phyloP scores from a whole-genome alignment of 53 echinoderm and acorn worm genomes.

The Holothuria leucospilota region DNA sequence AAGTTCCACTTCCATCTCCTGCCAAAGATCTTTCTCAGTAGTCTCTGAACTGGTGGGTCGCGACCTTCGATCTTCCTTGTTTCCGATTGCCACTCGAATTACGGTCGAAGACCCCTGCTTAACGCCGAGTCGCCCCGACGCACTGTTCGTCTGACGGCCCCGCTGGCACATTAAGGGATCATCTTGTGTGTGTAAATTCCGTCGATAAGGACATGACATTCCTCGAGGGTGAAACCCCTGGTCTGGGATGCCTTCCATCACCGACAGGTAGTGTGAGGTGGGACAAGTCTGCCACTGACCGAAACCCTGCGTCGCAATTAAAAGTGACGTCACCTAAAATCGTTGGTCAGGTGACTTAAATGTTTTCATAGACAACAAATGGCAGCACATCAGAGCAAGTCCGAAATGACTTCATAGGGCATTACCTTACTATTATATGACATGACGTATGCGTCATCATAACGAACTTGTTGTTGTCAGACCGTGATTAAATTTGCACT shows the following conservation, averaged over 20 bases:
- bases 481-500: too few relatives aligned
- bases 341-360: too few relatives aligned
- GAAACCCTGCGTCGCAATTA: constrained; percentile 55
- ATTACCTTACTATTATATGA: too few relatives aligned
- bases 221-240: constrained; percentile 3
- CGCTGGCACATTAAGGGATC: not conserved
- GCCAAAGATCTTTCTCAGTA: constrained; percentile 14
- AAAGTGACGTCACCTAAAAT: too few relatives aligned
- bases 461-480: too few relatives aligned
- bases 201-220: not conserved
- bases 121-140: constrained; percentile 57
- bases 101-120: constrained; percentile 30
- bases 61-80: constrained; percentile 6
- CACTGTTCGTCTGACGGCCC: constrained; percentile 34
- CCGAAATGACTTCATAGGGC: too few relatives aligned
- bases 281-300: constrained; percentile 78
- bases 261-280: constrained; percentile 52
- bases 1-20: constrained; percentile 21
- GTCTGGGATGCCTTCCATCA: constrained; percentile 67
- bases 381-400: too few relatives aligned
- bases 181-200: not conserved
- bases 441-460: too few relatives aligned
- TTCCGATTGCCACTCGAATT: not conserved
- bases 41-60: constrained; percentile 38
- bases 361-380: too few relatives aligned